Conservation (phyloP, 2,113 vertebrate genomes). For the Nothobranchius furzeri region DNA sequence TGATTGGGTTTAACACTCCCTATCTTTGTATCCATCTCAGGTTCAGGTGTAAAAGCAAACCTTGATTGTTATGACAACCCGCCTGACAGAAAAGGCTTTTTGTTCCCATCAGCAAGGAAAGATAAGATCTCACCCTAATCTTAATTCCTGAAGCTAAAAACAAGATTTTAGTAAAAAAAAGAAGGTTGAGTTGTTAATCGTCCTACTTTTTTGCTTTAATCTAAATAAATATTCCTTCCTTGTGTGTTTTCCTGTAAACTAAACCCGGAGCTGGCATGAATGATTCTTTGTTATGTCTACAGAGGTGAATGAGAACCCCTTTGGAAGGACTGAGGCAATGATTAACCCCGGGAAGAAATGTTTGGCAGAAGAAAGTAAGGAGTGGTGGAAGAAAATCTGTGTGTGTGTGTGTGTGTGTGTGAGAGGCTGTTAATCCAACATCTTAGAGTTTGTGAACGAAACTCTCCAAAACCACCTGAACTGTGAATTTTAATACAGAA, state of each 20-base stretch:
- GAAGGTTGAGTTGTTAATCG: not conserved
- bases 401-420: not conserved
- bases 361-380: slow-evolving; percentile 35
- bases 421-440: not conserved
- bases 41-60: slow-evolving; percentile 15
- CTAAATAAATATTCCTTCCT: no score
- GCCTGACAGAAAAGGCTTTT: not conserved
- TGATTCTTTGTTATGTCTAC: not conserved
- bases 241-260: no score
- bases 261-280: no score
- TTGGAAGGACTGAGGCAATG: slow-evolving; percentile 44
- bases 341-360: slow-evolving; percentile 55
- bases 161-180: not conserved
- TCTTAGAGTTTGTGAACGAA: not conserved
- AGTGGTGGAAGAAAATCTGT: not conserved
- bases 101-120: not conserved
- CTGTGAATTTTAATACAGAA: no score
- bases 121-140: slow-evolving; percentile 15
- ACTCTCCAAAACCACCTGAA: not conserved
- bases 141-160: not conserved
- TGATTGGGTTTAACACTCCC: no score
- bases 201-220: not conserved
- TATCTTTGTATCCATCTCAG: not conserved
- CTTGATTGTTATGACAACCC: not conserved
- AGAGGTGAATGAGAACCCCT: slow-evolving; percentile 2